A percentile compares a stretch with the other conserved stretches of the same genome.
Conservation (phyloP, 2,113 vertebrate genomes). For the Meleagris gallopavo region DNA sequence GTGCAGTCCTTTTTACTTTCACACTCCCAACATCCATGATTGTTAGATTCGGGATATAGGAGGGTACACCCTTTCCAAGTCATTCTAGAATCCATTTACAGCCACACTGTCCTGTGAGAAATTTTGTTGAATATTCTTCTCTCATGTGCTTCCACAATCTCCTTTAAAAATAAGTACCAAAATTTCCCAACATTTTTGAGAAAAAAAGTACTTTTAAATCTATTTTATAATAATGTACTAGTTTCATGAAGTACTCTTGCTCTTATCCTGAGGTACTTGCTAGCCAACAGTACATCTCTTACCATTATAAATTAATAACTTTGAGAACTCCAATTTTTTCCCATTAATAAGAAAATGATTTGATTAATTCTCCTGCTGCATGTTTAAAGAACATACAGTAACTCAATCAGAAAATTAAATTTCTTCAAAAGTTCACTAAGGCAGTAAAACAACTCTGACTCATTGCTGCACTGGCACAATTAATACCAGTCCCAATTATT, state of each 20-base stretch:
- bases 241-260: not conserved
- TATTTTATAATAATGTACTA: not conserved
- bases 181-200: not conserved
- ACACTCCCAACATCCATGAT: not conserved
- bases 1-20: not conserved
- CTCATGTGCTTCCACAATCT: not conserved
- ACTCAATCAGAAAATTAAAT: conserved; percentile 1
- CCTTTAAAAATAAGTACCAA: not conserved
- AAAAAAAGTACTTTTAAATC: not conserved
- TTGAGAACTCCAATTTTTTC: not conserved
- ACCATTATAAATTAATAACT: not conserved
- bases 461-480: not conserved
- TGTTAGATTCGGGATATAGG: not conserved
- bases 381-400: conserved; percentile 16
- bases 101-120: not conserved
- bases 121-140: not conserved
- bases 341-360: not conserved
- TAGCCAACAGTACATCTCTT: not conserved
- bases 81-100: not conserved
- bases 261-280: not conserved
- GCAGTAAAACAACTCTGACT: conserved; percentile 18
- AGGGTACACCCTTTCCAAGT: not conserved
- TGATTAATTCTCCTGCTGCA: not conserved
- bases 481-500: conserved; percentile 51
- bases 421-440: conserved; percentile 16